phyloP scores from a whole-genome alignment of 2,113 vertebrate genomes.

The Colistium nudipinnis region DNA sequence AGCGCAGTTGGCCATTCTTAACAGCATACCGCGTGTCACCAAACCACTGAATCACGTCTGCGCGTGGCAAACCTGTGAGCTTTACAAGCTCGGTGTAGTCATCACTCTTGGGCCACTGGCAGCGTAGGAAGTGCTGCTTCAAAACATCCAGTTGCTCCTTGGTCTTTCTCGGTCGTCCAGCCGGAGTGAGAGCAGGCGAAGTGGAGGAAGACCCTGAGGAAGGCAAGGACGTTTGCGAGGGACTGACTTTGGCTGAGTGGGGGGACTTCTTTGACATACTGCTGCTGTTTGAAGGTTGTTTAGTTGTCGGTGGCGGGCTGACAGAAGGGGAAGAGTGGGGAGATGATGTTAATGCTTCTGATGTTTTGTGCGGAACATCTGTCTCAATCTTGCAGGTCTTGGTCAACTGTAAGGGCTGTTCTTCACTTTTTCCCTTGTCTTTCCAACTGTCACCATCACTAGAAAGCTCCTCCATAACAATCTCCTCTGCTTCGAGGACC shows the following conservation, averaged over 20 bases:
- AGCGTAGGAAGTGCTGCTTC: conserved; percentile 88
- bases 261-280: conserved; percentile 71
- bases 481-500: conserved; percentile 49
- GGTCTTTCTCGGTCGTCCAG: conserved; percentile 86
- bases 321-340: conserved; percentile 64
- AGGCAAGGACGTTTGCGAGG: conserved; percentile 41
- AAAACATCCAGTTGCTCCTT: conserved; percentile 90
- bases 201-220: conserved; percentile 68
- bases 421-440: conserved; percentile 70
- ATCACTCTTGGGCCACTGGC: conserved; percentile 90
- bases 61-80: conserved; percentile 86
- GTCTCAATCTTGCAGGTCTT: conserved; percentile 61
- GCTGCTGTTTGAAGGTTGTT: conserved; percentile 64
- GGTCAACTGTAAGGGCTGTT: conserved; percentile 72
- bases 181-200: conserved; percentile 78
- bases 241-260: conserved; percentile 66
- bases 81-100: conserved; percentile 88
- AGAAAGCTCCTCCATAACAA: conserved; percentile 63
- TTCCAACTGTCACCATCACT: conserved; percentile 67
- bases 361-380: conserved; percentile 56
- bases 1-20: conserved; percentile 90
- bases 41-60: conserved; percentile 94
- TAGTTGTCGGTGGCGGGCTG: conserved; percentile 67
- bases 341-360: conserved; percentile 40
- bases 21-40: conserved; percentile 92